Conservation (phyloP, 2,113 vertebrate genomes). For the Dicrurus megarhynchus region DNA sequence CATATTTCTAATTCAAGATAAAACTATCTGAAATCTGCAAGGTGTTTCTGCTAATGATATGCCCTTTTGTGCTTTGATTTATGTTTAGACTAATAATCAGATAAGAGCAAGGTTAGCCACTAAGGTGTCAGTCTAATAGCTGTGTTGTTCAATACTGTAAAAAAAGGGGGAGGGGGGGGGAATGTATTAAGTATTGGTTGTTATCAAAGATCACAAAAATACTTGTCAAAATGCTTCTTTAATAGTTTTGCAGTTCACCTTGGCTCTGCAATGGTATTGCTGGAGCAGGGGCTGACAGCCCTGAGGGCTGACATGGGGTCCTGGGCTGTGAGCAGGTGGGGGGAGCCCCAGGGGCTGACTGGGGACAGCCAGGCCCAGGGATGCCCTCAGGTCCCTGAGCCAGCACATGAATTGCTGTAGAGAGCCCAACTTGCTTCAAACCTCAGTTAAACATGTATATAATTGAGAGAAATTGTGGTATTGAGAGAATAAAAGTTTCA, state of each 20-base stretch:
- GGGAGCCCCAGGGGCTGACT: neutral
- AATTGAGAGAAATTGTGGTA: neutral
- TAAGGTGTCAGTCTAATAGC: neutral
- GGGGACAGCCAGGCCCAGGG: neutral
- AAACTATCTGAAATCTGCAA: neutral
- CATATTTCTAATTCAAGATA: neutral
- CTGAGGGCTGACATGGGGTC: neutral
- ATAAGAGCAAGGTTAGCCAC: neutral
- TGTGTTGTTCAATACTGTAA: neutral
- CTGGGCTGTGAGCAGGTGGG: neutral
- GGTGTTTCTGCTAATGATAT: neutral
- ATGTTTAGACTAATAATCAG: neutral
- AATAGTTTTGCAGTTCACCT: neutral
- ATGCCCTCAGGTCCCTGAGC: neutral
- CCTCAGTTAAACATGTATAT: neutral
- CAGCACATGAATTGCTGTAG: neutral
- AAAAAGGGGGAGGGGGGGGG: rapidly evolving
- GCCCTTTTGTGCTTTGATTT: neutral
- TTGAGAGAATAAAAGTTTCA: neutral
- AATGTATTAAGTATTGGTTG: neutral
- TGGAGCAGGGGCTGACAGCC: neutral
- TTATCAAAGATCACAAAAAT: neutral
- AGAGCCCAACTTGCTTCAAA: neutral
- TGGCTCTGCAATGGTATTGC: neutral
- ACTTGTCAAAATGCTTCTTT: neutral